Evolutionary conservation across 2,113 vertebrate species (phyloP).

Genomic region (Perognathus longimembris): DNA sequence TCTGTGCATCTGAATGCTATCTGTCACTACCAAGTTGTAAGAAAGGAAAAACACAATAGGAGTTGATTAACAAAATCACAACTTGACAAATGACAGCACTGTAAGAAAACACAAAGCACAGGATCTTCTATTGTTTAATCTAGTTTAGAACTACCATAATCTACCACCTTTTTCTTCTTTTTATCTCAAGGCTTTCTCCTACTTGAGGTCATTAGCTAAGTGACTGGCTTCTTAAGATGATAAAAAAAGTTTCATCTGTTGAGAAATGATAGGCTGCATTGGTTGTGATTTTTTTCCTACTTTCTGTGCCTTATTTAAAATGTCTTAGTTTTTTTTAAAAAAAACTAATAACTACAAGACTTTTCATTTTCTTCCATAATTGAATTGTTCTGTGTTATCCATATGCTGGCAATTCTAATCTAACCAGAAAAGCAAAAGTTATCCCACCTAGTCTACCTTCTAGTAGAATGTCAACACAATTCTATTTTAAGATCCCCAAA

Average conservation of each 20-base stretch:
- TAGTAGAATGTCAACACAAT: not conserved
- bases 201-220: conserved; percentile 51
- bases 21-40: not conserved
- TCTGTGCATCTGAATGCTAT: conserved; percentile 19
- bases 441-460: conserved; percentile 3
- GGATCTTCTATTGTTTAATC: not conserved
- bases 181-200: conserved; percentile 17
- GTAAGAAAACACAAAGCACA: no score
- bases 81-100: not conserved
- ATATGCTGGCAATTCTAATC: conserved; percentile 40
- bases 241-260: conserved; percentile 23
- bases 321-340: conserved; percentile 14
- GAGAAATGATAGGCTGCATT: conserved; percentile 34
- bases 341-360: not conserved
- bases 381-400: conserved; percentile 21
- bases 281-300: not conserved
- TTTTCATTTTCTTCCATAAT: conserved; percentile 24
- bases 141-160: conserved; percentile 32
- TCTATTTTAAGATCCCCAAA: conserved; percentile 62
- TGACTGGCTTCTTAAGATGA: not conserved
- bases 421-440: conserved; percentile 44
- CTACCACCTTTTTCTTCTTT: conserved; percentile 16
- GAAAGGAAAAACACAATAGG: conserved; percentile 3
- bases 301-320: conserved; percentile 13
- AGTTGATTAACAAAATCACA: not conserved